Percentiles rank a stretch among this genome's conserved stretches.
Conservation (phyloP, 2,113 vertebrate genomes). For the Thinocorus orbignyianus region DNA sequence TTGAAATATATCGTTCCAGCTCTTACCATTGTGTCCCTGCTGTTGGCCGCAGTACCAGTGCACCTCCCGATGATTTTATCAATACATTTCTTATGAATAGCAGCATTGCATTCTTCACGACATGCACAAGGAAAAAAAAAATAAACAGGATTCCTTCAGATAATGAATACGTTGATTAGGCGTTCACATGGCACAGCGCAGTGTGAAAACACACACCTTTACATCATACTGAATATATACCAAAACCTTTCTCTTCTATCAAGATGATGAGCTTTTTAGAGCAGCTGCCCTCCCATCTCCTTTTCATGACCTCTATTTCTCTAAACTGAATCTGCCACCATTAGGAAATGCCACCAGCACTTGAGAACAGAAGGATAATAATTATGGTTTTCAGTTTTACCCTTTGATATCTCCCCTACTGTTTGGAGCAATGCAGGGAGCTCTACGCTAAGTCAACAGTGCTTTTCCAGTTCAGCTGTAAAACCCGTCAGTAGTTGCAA, state of each 20-base stretch:
- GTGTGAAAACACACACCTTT: background rate
- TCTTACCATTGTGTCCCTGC: constrained; percentile 95
- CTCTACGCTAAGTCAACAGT: background rate
- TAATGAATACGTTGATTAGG: background rate
- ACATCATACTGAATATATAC: background rate
- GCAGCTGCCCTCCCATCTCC: background rate
- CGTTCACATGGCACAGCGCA: background rate
- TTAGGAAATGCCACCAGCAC: background rate
- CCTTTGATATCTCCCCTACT: background rate
- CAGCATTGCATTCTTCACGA: constrained; percentile 94
- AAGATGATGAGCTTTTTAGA: background rate
- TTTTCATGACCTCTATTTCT: background rate
- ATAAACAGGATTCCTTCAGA: constrained; percentile 1
- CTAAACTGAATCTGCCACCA: background rate
- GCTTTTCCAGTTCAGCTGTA: background rate
- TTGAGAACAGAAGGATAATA: background rate
- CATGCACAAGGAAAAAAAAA: background rate
- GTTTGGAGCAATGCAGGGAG: background rate
- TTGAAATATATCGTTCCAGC: background rate
- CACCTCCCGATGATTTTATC: constrained; percentile 98
- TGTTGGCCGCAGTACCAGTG: constrained; percentile 95
- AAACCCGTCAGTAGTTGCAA: background rate
- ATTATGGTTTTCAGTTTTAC: background rate
- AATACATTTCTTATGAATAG: constrained; percentile 99
- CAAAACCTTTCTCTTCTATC: background rate